Percentiles rank a stretch among this genome's conserved stretches.
phyloP scores from a whole-genome alignment of 2,113 vertebrate genomes.

The Toxotes jaculatrix region DNA sequence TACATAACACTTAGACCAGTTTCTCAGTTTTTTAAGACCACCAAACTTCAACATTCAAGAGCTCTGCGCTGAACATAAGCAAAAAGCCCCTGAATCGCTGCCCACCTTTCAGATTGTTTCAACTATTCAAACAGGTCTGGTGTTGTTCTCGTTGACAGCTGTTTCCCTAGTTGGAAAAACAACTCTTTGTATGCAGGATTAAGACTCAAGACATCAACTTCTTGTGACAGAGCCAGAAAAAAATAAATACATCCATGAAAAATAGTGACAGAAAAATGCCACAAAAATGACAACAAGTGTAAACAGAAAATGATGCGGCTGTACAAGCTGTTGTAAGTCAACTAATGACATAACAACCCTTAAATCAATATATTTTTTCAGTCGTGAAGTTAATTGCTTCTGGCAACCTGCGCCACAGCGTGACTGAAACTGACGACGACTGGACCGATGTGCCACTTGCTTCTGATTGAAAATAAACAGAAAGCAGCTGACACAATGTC shows the following conservation, averaged over 20 bases:
- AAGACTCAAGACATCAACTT: background rate
- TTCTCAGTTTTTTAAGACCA: background rate
- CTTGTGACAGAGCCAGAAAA: background rate
- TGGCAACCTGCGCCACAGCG: background rate
- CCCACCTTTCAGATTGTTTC: constrained; percentile 5
- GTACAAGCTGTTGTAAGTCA: constrained; percentile 5
- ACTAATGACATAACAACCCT: constrained; percentile 6
- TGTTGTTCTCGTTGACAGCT: constrained; percentile 26
- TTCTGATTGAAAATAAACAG: constrained; percentile 8
- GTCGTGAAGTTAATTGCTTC: background rate
- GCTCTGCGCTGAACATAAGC: background rate
- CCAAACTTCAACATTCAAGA: constrained; percentile 15
- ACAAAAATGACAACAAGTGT: no score
- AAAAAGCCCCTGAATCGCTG: background rate
- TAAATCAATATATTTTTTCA: background rate
- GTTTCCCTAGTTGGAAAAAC: constrained; percentile 31
- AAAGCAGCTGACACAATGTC: background rate
- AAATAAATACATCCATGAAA: background rate
- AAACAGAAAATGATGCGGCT: background rate
- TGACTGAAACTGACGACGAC: background rate
- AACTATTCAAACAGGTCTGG: constrained; percentile 7
- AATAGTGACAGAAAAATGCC: constrained; percentile 6
- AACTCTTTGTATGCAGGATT: constrained; percentile 9
- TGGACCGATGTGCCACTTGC: background rate
- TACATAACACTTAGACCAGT: background rate